phyloP scores from a whole-genome alignment of 2,888 invertebrate species.

The Teinopalpus imperialis region DNA sequence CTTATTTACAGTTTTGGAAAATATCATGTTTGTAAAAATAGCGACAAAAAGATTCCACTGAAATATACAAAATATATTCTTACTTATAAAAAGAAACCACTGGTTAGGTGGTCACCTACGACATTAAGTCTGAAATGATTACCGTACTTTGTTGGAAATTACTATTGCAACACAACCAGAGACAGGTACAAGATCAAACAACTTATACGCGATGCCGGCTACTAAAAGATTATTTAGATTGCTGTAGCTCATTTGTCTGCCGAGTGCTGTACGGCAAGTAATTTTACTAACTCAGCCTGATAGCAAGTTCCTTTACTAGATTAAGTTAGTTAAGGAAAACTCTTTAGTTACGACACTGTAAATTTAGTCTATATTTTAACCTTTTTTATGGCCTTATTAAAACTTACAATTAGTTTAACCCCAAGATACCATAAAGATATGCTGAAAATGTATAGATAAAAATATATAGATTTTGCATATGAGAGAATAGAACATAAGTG shows the following conservation, averaged over 20 bases:
- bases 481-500: too few relatives aligned
- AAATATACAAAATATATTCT: too few relatives aligned
- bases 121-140: too few relatives aligned
- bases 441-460: too few relatives aligned
- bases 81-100: too few relatives aligned
- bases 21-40: too few relatives aligned
- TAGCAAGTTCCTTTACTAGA: slow-evolving; percentile 13
- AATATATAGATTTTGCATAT: too few relatives aligned
- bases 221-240: slow-evolving; percentile 23
- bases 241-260: slow-evolving; percentile 25
- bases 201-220: slow-evolving; percentile 21
- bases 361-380: slow-evolving; percentile 3
- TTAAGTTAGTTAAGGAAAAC: slow-evolving; percentile 19
- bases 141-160: slow-evolving; percentile 14
- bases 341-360: slow-evolving; percentile 10
- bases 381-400: slow-evolving; percentile 1
- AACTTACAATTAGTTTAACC: neutral
- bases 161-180: slow-evolving; percentile 23
- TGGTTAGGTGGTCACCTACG: too few relatives aligned
- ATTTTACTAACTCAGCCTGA: slow-evolving; percentile 20
- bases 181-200: slow-evolving; percentile 22
- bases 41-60: too few relatives aligned
- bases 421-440: too few relatives aligned
- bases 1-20: too few relatives aligned
- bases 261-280: slow-evolving; percentile 9